These are phyloP conservation scores for Gymnothorax javanicus DNA, from an alignment of 2,797 vertebrate genomes.

Conservation along the genomic window DNA sequence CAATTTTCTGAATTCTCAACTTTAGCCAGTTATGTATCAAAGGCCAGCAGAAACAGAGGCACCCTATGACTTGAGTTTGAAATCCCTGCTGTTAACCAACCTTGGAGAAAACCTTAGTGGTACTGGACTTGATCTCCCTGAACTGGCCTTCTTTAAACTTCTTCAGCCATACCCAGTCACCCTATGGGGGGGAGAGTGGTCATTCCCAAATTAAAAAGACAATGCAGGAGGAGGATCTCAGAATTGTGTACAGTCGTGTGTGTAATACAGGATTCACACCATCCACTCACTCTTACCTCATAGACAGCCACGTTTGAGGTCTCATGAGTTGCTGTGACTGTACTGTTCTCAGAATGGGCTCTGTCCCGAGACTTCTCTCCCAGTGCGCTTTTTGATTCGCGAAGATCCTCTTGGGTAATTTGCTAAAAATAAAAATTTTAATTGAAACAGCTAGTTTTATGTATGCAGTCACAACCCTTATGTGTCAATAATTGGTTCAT, in stretches of 20 bases:
- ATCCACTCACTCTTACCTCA: conserved; percentile 69
- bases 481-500: too few species aligned
- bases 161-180: conserved; percentile 92
- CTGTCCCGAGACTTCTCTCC: conserved; percentile 71
- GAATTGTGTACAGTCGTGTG: neutral
- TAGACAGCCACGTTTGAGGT: conserved; percentile 85
- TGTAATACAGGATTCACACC: neutral
- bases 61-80: too few species aligned
- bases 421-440: conserved; percentile 70
- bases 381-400: conserved; percentile 72
- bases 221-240: neutral
- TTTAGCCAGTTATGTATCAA: too few species aligned
- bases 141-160: conserved; percentile 74
- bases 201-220: too few species aligned
- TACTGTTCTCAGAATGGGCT: conserved; percentile 80
- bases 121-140: conserved; percentile 76
- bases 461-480: too few species aligned
- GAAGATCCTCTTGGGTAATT: conserved; percentile 82
- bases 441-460: neutral
- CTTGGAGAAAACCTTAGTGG: conserved; percentile 84
- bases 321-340: conserved; percentile 75
- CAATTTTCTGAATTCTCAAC: too few species aligned
- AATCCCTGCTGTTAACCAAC: conserved; percentile 56
- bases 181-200: conserved; percentile 63
- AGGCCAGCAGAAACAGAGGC: too few species aligned